Percentiles rank a stretch among this genome's conserved stretches.
Evolutionary conservation across 1,140 invertebrate species (phyloP).

Genomic region (Dendrolimus kikuchii): DNA sequence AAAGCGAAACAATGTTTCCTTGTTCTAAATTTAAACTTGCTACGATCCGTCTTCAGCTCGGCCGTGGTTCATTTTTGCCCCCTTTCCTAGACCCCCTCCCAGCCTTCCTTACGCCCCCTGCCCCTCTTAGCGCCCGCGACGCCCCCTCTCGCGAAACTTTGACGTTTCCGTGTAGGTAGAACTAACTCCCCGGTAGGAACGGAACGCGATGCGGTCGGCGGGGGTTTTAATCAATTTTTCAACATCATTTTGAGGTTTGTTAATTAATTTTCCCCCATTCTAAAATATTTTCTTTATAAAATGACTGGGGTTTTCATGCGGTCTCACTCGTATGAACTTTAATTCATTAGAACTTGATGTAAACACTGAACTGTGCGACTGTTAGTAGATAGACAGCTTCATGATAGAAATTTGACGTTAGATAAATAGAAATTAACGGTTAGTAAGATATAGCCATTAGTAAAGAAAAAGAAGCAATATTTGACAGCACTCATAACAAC

Average conservation of each 20-base stretch:
- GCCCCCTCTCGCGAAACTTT: constrained; percentile 44
- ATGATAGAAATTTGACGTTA: too few species aligned
- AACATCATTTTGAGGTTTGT: constrained; percentile 47
- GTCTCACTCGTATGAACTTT: too few species aligned
- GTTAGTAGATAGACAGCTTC: too few species aligned
- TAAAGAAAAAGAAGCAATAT: too few species aligned
- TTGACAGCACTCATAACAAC: too few species aligned
- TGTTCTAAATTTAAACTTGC: constrained; percentile 19
- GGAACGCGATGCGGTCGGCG: constrained; percentile 32
- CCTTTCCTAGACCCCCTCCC: constrained; percentile 18
- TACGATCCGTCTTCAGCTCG: constrained; percentile 43
- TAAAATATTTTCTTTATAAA: too few species aligned
- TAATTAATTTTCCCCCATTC: constrained; percentile 38
- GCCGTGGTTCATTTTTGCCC: constrained; percentile 47
- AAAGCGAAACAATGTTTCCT: not conserved
- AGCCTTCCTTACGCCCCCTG: constrained; percentile 8
- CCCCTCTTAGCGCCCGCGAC: not conserved
- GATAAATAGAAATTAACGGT: too few species aligned
- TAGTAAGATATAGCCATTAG: too few species aligned
- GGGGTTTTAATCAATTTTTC: constrained; percentile 64
- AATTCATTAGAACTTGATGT: too few species aligned
- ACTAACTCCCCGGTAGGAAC: constrained; percentile 30
- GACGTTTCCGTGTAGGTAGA: constrained; percentile 47
- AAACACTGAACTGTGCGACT: too few species aligned
- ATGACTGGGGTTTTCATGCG: too few species aligned